phyloP scores from a whole-genome alignment of 2,797 vertebrate genomes.

The Gobionotothen gibberifrons region DNA sequence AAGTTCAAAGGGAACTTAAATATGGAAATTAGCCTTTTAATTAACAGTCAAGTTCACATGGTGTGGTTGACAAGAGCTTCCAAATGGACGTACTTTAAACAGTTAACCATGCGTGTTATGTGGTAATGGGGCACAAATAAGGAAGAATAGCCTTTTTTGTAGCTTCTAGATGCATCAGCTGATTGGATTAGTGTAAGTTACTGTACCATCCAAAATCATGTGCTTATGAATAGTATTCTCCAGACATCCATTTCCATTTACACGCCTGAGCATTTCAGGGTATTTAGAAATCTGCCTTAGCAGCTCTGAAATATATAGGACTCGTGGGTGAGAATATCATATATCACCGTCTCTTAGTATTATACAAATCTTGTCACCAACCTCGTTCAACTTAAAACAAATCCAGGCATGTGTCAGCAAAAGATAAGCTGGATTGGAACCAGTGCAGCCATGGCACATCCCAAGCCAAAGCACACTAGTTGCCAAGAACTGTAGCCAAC shows the following conservation, averaged over 20 bases:
- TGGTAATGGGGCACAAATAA: conserved; percentile 11
- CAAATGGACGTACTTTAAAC: conserved; percentile 39
- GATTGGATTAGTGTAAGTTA: conserved; percentile 14
- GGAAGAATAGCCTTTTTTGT: background rate
- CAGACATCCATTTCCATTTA: background rate
- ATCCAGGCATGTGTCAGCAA: conserved; percentile 57
- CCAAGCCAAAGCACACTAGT: conserved; percentile 35
- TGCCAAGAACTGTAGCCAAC: conserved; percentile 59
- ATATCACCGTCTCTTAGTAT: conserved; percentile 29
- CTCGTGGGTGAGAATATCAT: conserved; percentile 17
- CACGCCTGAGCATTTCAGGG: background rate
- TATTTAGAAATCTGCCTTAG: conserved; percentile 11
- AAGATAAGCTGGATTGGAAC: conserved; percentile 61
- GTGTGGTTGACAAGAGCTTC: conserved; percentile 26
- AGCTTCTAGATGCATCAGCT: conserved; percentile 14
- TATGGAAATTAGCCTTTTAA: conserved; percentile 69
- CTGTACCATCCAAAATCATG: background rate
- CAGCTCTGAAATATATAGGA: conserved; percentile 32
- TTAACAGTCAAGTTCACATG: conserved; percentile 45
- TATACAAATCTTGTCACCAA: conserved; percentile 34
- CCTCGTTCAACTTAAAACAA: conserved; percentile 35
- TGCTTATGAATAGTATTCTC: conserved; percentile 8
- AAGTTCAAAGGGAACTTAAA: conserved; percentile 54
- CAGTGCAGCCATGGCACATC: conserved; percentile 45
- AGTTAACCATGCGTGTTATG: conserved; percentile 42